phyloP scores from a whole-genome alignment of 2,888 invertebrate genomes.

The Caenorhabditis afra region DNA sequence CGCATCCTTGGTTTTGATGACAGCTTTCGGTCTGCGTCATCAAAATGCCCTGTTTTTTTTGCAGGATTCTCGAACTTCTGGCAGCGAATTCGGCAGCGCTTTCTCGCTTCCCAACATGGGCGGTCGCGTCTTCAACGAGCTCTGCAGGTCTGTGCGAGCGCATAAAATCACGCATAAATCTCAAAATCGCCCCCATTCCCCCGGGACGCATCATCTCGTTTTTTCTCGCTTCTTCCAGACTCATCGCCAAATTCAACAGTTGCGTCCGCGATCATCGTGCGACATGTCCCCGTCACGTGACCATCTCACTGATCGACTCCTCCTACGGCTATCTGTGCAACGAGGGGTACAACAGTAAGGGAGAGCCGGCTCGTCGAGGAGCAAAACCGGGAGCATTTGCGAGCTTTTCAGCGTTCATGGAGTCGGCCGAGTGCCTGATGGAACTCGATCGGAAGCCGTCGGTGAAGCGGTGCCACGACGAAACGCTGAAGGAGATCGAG shows the following conservation, averaged over 20 bases:
- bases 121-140: constrained; percentile 77
- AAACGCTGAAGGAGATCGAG: constrained; percentile 77
- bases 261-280: constrained; percentile 75
- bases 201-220: constrained; percentile 15
- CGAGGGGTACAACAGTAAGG: constrained; percentile 79
- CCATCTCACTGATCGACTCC: constrained; percentile 79
- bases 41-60: neutral
- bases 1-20: too few relatives aligned
- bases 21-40: too few relatives aligned
- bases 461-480: constrained; percentile 79
- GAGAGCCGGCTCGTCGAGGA: neutral
- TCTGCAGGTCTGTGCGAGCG: constrained; percentile 73
- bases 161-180: constrained; percentile 49
- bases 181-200: constrained; percentile 1
- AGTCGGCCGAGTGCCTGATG: constrained; percentile 80
- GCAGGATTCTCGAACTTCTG: constrained; percentile 47
- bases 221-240: constrained; percentile 59
- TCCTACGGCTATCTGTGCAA: constrained; percentile 80
- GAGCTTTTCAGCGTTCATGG: constrained; percentile 79
- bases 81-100: constrained; percentile 70
- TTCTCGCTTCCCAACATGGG: constrained; percentile 79
- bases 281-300: constrained; percentile 78
- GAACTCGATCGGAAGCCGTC: constrained; percentile 77
- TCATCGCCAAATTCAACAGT: constrained; percentile 78
- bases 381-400: neutral